A percentile compares a stretch with the other conserved stretches of the same genome.
Conservation (phyloP, 2,888 invertebrate species). For the Eutolmus rufibarbis region DNA sequence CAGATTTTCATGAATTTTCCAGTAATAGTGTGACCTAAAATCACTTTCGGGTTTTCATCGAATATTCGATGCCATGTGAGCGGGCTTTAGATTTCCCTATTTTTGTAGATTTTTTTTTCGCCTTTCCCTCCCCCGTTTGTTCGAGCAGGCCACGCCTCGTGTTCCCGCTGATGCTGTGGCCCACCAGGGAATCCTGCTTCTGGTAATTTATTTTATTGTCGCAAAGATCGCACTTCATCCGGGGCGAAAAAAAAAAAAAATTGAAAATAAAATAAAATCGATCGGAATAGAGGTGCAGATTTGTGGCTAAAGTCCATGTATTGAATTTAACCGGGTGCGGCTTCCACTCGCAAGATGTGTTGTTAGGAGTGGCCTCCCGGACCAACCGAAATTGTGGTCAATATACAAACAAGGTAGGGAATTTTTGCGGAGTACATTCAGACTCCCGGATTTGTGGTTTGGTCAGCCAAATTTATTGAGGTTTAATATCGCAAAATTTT, state of each 20-base stretch:
- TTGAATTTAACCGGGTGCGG: neutral
- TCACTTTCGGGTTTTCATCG: conserved; percentile 38
- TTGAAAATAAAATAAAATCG: conserved; percentile 15
- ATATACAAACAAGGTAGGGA: neutral
- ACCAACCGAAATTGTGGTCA: neutral
- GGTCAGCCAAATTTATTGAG: neutral
- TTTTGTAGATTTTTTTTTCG: neutral
- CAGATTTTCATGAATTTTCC: conserved; percentile 39
- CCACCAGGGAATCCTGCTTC: neutral
- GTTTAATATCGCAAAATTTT: neutral
- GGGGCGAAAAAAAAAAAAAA: neutral
- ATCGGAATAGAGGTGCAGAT: conserved; percentile 17
- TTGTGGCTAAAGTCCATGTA: conserved; percentile 15
- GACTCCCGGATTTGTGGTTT: neutral
- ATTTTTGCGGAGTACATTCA: neutral
- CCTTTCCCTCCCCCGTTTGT: neutral
- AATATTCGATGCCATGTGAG: conserved; percentile 22
- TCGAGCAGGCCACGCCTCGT: neutral
- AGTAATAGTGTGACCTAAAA: conserved; percentile 39
- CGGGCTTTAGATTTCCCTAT: neutral
- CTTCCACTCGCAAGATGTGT: neutral
- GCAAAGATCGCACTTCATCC: conserved; percentile 3
- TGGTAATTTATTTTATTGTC: conserved; percentile 37
- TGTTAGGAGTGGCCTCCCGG: neutral
- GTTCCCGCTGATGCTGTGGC: neutral